These are phyloP conservation scores for Campaea margaritaria DNA, from an alignment of 2,888 invertebrate genomes.

Conservation along the genomic window DNA sequence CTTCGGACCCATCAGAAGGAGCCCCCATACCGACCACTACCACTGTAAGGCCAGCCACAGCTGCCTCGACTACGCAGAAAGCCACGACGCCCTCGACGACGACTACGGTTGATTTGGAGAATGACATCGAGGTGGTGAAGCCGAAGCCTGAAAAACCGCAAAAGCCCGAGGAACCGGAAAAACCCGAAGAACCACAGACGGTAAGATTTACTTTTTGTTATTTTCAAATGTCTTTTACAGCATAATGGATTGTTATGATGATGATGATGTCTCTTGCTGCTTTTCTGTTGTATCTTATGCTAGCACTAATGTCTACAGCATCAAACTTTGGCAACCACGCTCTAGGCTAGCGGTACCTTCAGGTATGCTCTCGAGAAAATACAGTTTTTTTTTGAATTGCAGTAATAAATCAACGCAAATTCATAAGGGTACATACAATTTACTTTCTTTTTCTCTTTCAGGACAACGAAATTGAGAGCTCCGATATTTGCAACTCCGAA, in stretches of 20 bases:
- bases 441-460: constrained; percentile 37
- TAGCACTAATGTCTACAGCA: too few relatives aligned
- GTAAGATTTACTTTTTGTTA: constrained; percentile 42
- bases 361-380: too few relatives aligned
- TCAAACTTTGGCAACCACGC: too few relatives aligned
- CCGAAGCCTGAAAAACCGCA: constrained; percentile 40
- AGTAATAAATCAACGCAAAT: too few relatives aligned
- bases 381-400: too few relatives aligned
- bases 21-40: constrained; percentile 61
- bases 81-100: constrained; percentile 40
- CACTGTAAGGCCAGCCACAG: constrained; percentile 54
- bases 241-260: neutral
- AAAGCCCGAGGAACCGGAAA: constrained; percentile 31
- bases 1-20: constrained; percentile 82
- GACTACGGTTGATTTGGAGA: constrained; percentile 45
- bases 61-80: constrained; percentile 47
- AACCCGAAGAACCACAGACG: constrained; percentile 55
- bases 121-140: constrained; percentile 35
- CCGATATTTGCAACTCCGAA: constrained; percentile 66
- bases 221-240: neutral
- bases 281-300: too few relatives aligned
- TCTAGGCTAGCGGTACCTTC: too few relatives aligned
- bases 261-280: neutral
- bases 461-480: constrained; percentile 77
- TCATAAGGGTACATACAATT: too few relatives aligned